These are phyloP conservation scores for Bursaphelenchus okinawaensis DNA, from an alignment of 2,888 invertebrate species.

Conservation along the genomic window DNA sequence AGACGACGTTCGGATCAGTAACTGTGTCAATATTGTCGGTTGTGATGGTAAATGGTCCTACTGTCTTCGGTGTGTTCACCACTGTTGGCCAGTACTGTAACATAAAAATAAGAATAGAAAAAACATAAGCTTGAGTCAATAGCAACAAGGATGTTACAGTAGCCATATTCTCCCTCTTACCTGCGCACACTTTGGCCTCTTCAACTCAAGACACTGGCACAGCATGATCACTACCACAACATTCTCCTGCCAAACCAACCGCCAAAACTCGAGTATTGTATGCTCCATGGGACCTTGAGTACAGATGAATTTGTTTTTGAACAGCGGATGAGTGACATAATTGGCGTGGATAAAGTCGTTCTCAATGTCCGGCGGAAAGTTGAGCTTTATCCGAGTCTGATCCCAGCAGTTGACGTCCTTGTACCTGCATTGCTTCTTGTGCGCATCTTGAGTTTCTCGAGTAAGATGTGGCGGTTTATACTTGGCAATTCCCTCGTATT, in stretches of 20 bases:
- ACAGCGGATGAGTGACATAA: slow-evolving; percentile 29
- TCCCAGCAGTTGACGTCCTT: not conserved
- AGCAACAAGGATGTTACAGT: too few species aligned
- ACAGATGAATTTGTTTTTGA: slow-evolving; percentile 7
- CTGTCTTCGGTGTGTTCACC: not conserved
- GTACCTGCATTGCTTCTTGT: not conserved
- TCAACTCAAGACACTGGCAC: slow-evolving; percentile 37
- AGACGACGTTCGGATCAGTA: slow-evolving; percentile 14
- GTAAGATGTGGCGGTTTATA: not conserved
- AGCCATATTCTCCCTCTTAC: not conserved
- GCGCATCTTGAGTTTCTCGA: not conserved
- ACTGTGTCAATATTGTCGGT: slow-evolving; percentile 8
- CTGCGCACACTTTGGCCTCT: slow-evolving; percentile 40
- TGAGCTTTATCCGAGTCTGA: not conserved
- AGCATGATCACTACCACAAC: slow-evolving; percentile 29
- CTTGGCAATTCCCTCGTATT: not conserved
- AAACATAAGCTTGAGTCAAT: too few species aligned
- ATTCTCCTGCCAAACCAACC: slow-evolving; percentile 24
- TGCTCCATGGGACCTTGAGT: slow-evolving; percentile 36
- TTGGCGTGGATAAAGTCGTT: slow-evolving; percentile 44
- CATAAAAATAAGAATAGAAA: too few species aligned
- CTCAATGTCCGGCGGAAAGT: not conserved
- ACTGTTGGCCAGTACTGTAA: not conserved
- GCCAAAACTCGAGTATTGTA: slow-evolving; percentile 42
- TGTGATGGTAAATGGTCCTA: slow-evolving; percentile 1